These are phyloP conservation scores for Piaya cayana DNA, from an alignment of 2,113 vertebrate species.

Conservation along the genomic window DNA sequence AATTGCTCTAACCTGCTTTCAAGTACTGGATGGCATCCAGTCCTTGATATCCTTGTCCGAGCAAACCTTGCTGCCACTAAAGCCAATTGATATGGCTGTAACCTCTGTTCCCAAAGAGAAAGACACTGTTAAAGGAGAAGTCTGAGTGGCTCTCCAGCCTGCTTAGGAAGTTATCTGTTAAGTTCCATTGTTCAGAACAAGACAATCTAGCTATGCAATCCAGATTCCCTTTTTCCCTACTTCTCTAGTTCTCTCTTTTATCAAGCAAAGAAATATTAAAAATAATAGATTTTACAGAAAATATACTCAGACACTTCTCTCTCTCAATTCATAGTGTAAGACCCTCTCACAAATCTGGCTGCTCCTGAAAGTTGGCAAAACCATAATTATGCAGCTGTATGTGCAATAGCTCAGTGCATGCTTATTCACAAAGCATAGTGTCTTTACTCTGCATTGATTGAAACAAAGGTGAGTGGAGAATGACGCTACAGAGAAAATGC, in stretches of 20 bases:
- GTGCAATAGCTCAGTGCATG: not conserved
- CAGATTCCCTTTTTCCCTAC: not conserved
- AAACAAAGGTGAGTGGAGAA: not conserved
- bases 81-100: not conserved
- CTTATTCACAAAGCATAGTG: rapidly evolving
- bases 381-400: not conserved
- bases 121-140: not conserved
- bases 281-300: not conserved
- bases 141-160: not conserved
- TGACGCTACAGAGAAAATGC: not conserved
- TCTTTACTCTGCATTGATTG: not conserved
- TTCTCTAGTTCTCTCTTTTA: not conserved
- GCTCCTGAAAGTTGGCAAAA: not conserved
- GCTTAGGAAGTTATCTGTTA: not conserved
- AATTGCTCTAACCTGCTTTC: not conserved
- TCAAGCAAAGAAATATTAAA: not conserved
- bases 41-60: not conserved
- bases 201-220: not conserved
- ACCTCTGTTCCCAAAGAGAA: not conserved
- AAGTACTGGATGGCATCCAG: not conserved
- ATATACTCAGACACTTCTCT: not conserved
- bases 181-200: not conserved
- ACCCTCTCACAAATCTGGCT: not conserved
- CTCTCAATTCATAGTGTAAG: not conserved
- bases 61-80: not conserved